phyloP scores from a whole-genome alignment of 2,888 invertebrate species.

The Heteromurus nitidus region DNA sequence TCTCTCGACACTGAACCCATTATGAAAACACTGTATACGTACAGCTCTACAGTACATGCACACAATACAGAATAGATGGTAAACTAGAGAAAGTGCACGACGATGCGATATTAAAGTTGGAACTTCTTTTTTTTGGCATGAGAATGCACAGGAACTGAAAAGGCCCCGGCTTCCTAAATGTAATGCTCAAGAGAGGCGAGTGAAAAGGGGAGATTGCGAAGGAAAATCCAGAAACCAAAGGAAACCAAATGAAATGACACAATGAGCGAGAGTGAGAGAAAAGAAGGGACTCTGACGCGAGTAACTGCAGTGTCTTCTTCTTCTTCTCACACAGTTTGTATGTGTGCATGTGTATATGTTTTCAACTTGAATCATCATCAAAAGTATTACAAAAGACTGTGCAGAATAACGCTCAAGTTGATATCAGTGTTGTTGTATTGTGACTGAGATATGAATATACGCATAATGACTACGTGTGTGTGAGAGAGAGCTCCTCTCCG shows the following conservation, averaged over 20 bases:
- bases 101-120: not conserved
- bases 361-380: conserved; percentile 13
- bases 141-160: conserved; percentile 59
- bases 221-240: conserved; percentile 52
- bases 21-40: not conserved
- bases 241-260: conserved; percentile 52
- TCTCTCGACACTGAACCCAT: conserved; percentile 5
- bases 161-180: conserved; percentile 47
- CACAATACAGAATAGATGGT: conserved; percentile 29
- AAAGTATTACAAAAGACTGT: not conserved
- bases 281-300: too few relatives aligned
- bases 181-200: conserved; percentile 36
- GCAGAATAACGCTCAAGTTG: conserved; percentile 9
- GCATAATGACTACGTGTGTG: conserved; percentile 22
- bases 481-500: too few relatives aligned
- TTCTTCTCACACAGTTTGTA: too few relatives aligned
- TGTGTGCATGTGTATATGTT: not conserved
- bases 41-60: conserved; percentile 31
- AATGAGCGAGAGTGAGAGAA: conserved; percentile 34
- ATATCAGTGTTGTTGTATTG: conserved; percentile 10
- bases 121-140: conserved; percentile 44
- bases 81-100: conserved; percentile 4
- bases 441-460: not conserved
- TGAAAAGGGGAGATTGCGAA: conserved; percentile 24
- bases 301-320: not conserved